Evolutionary conservation across 1,140 invertebrate species (phyloP), one percentile per base, ranked within the genome.

Genomic region (Harpegnathos saltator): DNA sequence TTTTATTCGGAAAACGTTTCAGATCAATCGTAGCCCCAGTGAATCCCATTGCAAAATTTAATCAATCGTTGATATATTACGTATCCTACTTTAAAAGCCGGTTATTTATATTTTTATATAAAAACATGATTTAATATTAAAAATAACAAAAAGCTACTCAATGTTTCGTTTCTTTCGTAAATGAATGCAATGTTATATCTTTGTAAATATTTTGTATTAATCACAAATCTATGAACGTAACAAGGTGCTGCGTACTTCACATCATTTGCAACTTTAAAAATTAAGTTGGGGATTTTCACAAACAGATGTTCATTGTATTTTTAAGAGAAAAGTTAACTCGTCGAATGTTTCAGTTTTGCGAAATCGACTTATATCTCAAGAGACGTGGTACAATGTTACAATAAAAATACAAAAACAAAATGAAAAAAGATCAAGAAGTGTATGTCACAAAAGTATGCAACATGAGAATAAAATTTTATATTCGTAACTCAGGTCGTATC

Each of bases 381-480:
- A 26, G 69, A 77, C 11, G 52, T 7, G 71, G 29, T 83, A 84
- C 81, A 85, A 75, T 88, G 73, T 90, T 81, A 65, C 80, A 82
- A 84, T 61, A 84, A 86, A 61, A 61, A 15, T 86, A 85, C 83
- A 38, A 56, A 84, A 89, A 69, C 82, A 86, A 85, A 72, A n/a
- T n/a, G 69, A 72, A 84, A 61, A 5, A 33, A 63, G 56, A 83
- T 81, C 56, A 61, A 61, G 50, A 58, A 48, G 54, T 65, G 48
- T 84, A 63, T 80, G 74, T 82, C 83, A 74, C 71, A 81, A 75
- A 85, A 80, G 52, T 24, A 84, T 84, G 44, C 56, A 66, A 62
- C 50, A 68, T 83, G 44, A 61, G 65, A 90, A 87, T 86, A 89
- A 87, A 90, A 22, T 80, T 88, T 83, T 89, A 83, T 84, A 89